Evolutionary conservation across 2,113 vertebrate genomes (phyloP).

Genomic region (Silurus glanis): DNA sequence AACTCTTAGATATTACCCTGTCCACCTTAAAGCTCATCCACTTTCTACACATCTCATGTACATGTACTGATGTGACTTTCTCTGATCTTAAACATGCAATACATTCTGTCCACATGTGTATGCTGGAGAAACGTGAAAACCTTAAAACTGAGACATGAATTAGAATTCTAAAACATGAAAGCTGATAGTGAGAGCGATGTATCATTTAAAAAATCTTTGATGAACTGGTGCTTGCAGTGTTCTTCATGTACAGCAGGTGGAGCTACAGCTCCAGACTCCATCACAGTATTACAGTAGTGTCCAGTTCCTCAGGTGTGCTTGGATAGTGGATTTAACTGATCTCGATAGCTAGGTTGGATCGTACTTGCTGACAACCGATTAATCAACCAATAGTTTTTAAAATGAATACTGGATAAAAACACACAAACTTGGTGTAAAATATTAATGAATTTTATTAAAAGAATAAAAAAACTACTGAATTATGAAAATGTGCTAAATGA

Average conservation of each 20-base stretch:
- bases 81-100: background rate
- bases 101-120: background rate
- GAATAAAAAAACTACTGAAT: too few species aligned
- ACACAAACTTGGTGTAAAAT: too few species aligned
- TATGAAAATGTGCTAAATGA: too few species aligned
- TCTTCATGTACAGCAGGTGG: constrained; percentile 28
- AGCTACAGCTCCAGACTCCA: background rate
- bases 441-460: too few species aligned
- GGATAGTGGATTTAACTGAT: background rate
- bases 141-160: background rate
- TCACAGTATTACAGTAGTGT: background rate
- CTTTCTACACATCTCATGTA: background rate
- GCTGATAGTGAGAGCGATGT: background rate
- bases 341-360: too few species aligned
- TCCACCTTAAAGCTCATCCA: background rate
- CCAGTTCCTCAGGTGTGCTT: background rate
- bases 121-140: background rate
- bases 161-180: background rate
- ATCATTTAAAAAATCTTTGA: too few species aligned
- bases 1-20: background rate
- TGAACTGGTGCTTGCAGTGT: background rate
- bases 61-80: background rate
- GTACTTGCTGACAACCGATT: too few species aligned
- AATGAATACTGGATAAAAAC: too few species aligned
- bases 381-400: too few species aligned